phyloP scores from a whole-genome alignment of 2,113 vertebrate genomes.

The Dipodomys ordii region DNA sequence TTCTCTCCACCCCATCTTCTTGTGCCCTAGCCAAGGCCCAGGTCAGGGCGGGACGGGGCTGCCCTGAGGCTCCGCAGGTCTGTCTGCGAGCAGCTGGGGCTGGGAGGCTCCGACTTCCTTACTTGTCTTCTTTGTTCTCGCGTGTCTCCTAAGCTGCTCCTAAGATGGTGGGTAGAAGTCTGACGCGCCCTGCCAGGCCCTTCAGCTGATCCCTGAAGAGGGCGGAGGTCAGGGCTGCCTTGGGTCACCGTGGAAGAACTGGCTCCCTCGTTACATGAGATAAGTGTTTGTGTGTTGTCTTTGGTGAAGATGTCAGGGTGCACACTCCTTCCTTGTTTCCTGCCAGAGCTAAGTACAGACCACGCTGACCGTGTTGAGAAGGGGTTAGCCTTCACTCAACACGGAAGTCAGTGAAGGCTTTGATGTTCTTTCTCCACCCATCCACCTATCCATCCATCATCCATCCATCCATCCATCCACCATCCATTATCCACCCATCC shows the following conservation, averaged over 20 bases:
- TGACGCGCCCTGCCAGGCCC: background rate
- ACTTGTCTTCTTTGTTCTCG: conserved; percentile 42
- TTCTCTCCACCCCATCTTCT: background rate
- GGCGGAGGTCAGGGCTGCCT: background rate
- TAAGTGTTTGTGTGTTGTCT: background rate
- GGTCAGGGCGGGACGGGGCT: background rate
- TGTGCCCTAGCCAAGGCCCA: background rate
- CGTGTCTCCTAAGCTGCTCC: background rate
- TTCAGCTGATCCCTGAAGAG: background rate
- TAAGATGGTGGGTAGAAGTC: background rate
- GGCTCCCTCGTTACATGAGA: background rate
- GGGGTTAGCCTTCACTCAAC: background rate
- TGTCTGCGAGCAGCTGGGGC: background rate
- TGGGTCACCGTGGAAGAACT: background rate
- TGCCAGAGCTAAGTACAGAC: background rate
- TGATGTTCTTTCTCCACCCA: background rate
- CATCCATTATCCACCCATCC: no score
- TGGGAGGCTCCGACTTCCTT: background rate
- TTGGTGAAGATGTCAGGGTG: background rate
- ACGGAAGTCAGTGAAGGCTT: background rate
- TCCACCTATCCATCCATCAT: background rate
- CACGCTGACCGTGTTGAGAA: background rate
- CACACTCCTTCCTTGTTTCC: background rate
- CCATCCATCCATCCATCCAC: no score
- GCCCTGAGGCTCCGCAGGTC: conserved; percentile 47